A percentile compares a stretch with the other conserved stretches of the same genome.
Evolutionary conservation across 2,113 vertebrate genomes (phyloP).

Genomic region (Corythornis madagascariensis): DNA sequence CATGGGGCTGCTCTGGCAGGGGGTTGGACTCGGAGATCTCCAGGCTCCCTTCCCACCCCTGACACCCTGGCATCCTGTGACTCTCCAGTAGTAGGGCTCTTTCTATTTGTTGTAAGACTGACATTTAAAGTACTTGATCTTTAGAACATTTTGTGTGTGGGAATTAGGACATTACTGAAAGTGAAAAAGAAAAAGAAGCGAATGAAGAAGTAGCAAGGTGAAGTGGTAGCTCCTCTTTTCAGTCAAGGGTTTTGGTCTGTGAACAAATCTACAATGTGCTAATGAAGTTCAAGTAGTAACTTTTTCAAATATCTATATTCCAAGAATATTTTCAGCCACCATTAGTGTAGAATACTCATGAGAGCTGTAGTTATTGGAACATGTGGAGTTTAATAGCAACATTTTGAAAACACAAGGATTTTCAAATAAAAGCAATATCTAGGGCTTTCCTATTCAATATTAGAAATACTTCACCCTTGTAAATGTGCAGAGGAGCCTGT

Average conservation of each 20-base stretch:
- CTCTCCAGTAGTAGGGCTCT: not conserved
- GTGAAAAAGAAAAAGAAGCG: not conserved
- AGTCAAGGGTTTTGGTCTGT: not conserved
- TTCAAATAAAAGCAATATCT: not conserved
- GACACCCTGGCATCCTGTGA: too few relatives aligned
- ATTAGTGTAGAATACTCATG: not conserved
- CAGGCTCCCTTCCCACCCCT: too few relatives aligned
- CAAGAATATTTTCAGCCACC: not conserved
- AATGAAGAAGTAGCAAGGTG: not conserved
- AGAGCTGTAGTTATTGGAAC: not conserved
- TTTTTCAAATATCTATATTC: not conserved
- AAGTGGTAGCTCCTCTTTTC: not conserved
- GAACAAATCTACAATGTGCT: not conserved
- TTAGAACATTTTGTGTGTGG: not conserved
- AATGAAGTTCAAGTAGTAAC: not conserved
- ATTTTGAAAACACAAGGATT: not conserved
- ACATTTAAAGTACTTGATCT: not conserved
- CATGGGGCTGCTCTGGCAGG: too few relatives aligned
- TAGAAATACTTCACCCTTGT: not conserved
- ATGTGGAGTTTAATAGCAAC: not conserved
- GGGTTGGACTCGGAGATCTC: too few relatives aligned
- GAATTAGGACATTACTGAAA: not conserved
- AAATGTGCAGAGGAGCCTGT: not conserved
- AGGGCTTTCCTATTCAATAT: not conserved
- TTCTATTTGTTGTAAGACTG: not conserved